Conservation (phyloP, 2,113 vertebrate species). For the Uria lomvia region DNA sequence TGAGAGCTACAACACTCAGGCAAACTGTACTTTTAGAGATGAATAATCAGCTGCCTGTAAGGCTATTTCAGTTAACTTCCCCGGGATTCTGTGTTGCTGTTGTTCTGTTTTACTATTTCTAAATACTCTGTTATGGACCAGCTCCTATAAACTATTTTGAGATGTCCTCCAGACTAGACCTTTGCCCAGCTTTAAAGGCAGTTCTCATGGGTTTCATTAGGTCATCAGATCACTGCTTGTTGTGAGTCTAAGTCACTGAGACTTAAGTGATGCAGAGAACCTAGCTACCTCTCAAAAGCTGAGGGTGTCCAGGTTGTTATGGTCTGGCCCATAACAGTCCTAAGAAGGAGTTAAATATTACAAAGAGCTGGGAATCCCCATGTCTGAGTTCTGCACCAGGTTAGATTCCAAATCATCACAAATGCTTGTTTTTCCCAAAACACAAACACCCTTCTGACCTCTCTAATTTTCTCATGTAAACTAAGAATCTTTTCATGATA, state of each 20-base stretch:
- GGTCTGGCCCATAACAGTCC: not conserved
- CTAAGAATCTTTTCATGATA: not conserved
- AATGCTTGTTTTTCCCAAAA: not conserved
- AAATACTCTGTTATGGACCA: not conserved
- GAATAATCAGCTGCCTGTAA: not conserved
- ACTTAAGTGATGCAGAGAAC: not conserved
- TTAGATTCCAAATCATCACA: not conserved
- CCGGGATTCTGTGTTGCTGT: not conserved
- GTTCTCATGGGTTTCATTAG: not conserved
- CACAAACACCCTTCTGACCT: not conserved
- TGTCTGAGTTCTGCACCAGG: not conserved
- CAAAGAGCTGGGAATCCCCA: not conserved
- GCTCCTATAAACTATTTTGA: not conserved
- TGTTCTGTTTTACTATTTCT: not conserved
- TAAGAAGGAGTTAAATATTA: not conserved
- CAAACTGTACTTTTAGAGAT: not conserved
- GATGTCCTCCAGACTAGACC: not conserved
- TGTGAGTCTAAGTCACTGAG: not conserved
- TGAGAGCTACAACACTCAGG: not conserved
- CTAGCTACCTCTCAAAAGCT: not conserved
- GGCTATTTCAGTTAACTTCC: not conserved
- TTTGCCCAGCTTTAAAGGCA: not conserved
- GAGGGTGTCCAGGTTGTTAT: not conserved
- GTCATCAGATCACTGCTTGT: not conserved
- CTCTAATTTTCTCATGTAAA: constrained; percentile 23